Percentiles rank a stretch among this genome's conserved stretches.
Evolutionary conservation across 2,888 invertebrate species (phyloP).

Genomic region (Drosophila stalkeri): DNA sequence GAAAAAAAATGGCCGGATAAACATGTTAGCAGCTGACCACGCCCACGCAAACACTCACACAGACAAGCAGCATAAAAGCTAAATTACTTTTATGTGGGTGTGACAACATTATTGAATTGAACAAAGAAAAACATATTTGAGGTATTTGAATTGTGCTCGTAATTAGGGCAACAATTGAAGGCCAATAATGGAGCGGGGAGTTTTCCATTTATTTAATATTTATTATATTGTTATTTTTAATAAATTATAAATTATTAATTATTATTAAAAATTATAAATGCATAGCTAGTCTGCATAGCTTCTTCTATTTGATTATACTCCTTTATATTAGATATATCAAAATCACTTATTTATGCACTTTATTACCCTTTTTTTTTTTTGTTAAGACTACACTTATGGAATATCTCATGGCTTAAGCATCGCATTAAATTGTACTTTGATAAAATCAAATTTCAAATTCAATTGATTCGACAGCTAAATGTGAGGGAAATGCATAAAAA

Average conservation of each 20-base stretch:
- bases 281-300: too few relatives aligned
- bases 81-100: slow-evolving; percentile 14
- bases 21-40: slow-evolving; percentile 43
- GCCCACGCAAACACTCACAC: slow-evolving; percentile 22
- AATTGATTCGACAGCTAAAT: slow-evolving; percentile 37
- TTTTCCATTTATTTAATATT: neutral
- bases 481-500: slow-evolving; percentile 68
- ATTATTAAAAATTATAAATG: too few relatives aligned
- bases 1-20: slow-evolving; percentile 37
- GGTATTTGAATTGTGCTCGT: neutral
- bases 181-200: neutral
- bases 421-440: slow-evolving; percentile 40
- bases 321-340: too few relatives aligned
- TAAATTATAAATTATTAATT: too few relatives aligned
- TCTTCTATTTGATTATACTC: too few relatives aligned
- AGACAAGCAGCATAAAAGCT: neutral
- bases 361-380: neutral
- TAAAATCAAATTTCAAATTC: slow-evolving; percentile 49
- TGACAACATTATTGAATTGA: slow-evolving; percentile 7
- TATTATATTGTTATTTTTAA: too few relatives aligned
- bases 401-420: neutral
- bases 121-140: neutral
- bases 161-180: neutral
- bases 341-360: neutral
- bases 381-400: neutral